A percentile compares a stretch with the other conserved stretches of the same genome.
phyloP scores from a whole-genome alignment of 2,888 invertebrate genomes.

The Linyphia triangularis region DNA sequence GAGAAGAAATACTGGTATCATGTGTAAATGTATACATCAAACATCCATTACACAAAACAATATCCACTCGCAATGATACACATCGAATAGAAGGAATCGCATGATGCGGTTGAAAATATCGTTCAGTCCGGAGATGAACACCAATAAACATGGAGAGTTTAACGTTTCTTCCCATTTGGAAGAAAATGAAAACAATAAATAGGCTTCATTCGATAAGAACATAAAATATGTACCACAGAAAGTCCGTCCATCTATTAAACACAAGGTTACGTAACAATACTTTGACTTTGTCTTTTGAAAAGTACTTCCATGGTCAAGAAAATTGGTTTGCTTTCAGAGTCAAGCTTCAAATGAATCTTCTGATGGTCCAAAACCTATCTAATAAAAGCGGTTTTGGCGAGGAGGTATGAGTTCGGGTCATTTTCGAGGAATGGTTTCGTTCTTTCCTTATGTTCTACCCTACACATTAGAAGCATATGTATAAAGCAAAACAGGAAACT shows the following conservation, averaged over 20 bases:
- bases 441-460: background rate
- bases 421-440: background rate
- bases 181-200: background rate
- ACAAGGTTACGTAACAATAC: background rate
- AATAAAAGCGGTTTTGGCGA: background rate
- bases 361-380: background rate
- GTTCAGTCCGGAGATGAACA: background rate
- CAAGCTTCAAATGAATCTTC: background rate
- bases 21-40: background rate
- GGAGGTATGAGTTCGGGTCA: background rate
- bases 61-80: constrained; percentile 14
- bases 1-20: constrained; percentile 1
- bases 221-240: constrained; percentile 1
- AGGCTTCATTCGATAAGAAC: constrained; percentile 6
- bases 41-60: constrained; percentile 25
- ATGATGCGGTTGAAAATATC: background rate
- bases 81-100: constrained; percentile 13
- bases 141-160: background rate
- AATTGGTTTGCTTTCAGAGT: background rate
- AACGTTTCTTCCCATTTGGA: background rate
- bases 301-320: background rate
- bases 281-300: constrained; percentile 20
- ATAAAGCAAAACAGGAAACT: background rate
- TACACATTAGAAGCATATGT: background rate
- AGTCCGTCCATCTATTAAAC: background rate